Evolutionary conservation across 1,140 invertebrate species (phyloP).

Genomic region (Panonychus citri): DNA sequence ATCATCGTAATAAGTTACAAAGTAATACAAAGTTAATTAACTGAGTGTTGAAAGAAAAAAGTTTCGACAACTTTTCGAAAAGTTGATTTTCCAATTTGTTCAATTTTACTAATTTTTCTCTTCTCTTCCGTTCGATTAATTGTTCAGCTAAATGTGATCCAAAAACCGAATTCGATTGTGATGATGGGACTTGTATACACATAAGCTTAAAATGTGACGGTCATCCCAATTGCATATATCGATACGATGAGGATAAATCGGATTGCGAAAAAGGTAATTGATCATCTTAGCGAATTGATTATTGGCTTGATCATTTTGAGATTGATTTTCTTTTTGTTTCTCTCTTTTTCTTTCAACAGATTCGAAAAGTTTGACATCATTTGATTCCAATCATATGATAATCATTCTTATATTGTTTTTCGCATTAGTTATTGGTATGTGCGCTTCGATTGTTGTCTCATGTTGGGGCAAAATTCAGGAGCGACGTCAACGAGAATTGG

Average conservation of each 20-base stretch:
- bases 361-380: neutral
- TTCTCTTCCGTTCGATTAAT: neutral
- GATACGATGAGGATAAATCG: conserved; percentile 44
- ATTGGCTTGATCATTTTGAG: neutral
- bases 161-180: conserved; percentile 19
- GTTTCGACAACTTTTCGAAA: too few species aligned
- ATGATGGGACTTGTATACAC: conserved; percentile 37
- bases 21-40: too few species aligned
- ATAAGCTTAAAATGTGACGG: conserved; percentile 42
- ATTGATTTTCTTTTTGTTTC: neutral
- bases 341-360: neutral
- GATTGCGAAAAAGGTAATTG: neutral
- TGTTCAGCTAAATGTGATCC: conserved; percentile 15
- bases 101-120: neutral
- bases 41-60: too few species aligned
- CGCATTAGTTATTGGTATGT: conserved; percentile 60
- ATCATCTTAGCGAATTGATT: neutral
- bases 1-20: too few species aligned
- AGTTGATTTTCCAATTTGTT: neutral
- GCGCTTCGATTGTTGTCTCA: conserved; percentile 23
- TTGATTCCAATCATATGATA: conserved; percentile 41
- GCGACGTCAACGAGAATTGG: conserved; percentile 15
- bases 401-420: conserved; percentile 73
- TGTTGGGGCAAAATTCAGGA: conserved; percentile 19
- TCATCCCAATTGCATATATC: conserved; percentile 49